Conservation (phyloP, 2,797 vertebrate genomes). For the Lycodopsis pacificus region DNA sequence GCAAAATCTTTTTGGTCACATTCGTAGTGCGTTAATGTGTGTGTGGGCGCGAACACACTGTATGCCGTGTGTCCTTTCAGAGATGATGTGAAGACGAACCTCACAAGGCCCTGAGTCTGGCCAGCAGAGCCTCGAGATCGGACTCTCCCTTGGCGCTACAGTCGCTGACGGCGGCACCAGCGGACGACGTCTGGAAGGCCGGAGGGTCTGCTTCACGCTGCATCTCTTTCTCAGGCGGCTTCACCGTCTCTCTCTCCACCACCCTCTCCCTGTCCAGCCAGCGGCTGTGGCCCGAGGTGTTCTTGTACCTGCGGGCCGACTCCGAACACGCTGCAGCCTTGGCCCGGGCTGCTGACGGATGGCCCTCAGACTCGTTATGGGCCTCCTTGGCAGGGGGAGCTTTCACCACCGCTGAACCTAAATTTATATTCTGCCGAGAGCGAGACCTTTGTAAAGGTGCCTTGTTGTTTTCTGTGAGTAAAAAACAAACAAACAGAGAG, state of each 20-base stretch:
- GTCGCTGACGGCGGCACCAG: constrained; percentile 36
- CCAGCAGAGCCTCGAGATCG: constrained; percentile 95
- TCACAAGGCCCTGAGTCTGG: constrained; percentile 92
- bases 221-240: constrained; percentile 75
- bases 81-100: neutral
- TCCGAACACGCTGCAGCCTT: constrained; percentile 73
- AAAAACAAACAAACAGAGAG: constrained; percentile 60
- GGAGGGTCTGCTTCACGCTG: constrained; percentile 65
- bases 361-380: constrained; percentile 86
- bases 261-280: constrained; percentile 62
- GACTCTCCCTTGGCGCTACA: constrained; percentile 85
- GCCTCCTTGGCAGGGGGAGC: constrained; percentile 88
- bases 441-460: constrained; percentile 89
- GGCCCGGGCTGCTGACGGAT: constrained; percentile 77
- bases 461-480: constrained; percentile 92
- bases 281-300: constrained; percentile 39
- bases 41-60: neutral
- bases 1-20: constrained; percentile 14
- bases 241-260: constrained; percentile 50
- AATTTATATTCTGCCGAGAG: constrained; percentile 89
- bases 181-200: constrained; percentile 36
- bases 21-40: constrained; percentile 6
- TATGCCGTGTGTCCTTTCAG: neutral
- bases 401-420: constrained; percentile 71
- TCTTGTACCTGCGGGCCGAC: constrained; percentile 61